Evolutionary conservation across 2,113 vertebrate species (phyloP).

Genomic region (Plotosus lineatus): DNA sequence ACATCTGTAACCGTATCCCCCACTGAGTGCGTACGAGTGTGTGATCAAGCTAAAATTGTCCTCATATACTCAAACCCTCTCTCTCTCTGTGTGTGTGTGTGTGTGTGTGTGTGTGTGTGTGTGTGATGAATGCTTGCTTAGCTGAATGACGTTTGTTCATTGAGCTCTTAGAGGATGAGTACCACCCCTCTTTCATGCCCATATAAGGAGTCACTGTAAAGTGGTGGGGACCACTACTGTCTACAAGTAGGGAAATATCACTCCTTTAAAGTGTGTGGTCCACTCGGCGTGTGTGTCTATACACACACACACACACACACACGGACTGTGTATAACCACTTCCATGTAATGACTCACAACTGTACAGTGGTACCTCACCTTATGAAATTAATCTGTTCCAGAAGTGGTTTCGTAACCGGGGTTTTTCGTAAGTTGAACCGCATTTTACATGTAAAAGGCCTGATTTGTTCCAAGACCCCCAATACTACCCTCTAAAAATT

Average conservation of each 20-base stretch:
- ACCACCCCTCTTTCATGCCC: slow-evolving; percentile 47
- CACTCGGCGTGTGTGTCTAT: too few relatives aligned
- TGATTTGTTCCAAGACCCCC: too few relatives aligned
- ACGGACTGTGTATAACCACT: background rate
- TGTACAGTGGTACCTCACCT: too few relatives aligned
- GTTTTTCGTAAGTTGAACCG: too few relatives aligned
- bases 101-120: slow-evolving; percentile 21
- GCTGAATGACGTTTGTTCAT: slow-evolving; percentile 51
- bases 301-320: background rate
- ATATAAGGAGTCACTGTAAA: slow-evolving; percentile 53
- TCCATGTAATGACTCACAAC: background rate
- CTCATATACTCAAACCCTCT: slow-evolving; percentile 16
- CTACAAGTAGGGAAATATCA: slow-evolving; percentile 34
- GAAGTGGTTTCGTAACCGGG: too few relatives aligned
- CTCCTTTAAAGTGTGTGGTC: slow-evolving; percentile 20
- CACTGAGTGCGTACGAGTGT: slow-evolving; percentile 8
- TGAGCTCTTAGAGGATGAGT: slow-evolving; percentile 44
- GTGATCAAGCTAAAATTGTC: slow-evolving; percentile 47
- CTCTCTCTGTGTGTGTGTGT: slow-evolving; percentile 4
- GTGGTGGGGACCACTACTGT: slow-evolving; percentile 27
- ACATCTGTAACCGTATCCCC: slow-evolving; percentile 55
- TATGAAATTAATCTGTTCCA: too few relatives aligned
- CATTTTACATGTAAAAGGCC: too few relatives aligned
- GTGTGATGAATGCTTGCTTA: background rate
- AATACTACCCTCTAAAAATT: too few relatives aligned